These are phyloP conservation scores for Spialia ferax DNA, from an alignment of 2,888 invertebrate genomes.

Conservation along the genomic window DNA sequence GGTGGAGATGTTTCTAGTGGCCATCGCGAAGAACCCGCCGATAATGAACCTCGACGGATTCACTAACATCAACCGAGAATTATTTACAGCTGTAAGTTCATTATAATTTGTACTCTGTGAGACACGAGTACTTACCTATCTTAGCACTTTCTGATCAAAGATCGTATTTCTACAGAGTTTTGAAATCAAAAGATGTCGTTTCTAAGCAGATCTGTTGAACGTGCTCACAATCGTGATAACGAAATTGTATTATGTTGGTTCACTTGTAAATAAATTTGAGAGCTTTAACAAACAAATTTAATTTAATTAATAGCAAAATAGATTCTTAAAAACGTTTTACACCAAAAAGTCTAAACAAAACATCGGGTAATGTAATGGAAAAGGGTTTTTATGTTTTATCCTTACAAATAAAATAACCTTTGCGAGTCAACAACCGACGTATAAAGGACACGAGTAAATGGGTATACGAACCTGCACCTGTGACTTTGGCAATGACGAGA, in stretches of 20 bases:
- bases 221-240: constrained; percentile 8
- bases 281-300: not conserved
- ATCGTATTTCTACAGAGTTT: constrained; percentile 4
- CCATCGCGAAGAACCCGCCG: constrained; percentile 91
- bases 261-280: not conserved
- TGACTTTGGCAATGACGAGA: not conserved
- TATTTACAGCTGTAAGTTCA: constrained; percentile 88
- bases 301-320: not conserved
- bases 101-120: not conserved
- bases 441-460: not conserved
- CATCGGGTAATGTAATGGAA: not conserved
- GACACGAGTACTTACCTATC: not conserved
- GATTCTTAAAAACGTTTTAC: not conserved
- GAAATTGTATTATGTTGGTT: not conserved
- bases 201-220: not conserved
- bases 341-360: not conserved
- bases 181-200: not conserved
- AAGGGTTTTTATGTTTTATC: not conserved
- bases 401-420: not conserved
- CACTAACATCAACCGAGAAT: constrained; percentile 89
- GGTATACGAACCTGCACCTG: constrained; percentile 8
- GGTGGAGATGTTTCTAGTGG: constrained; percentile 91
- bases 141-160: constrained; percentile 5
- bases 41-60: constrained; percentile 92
- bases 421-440: not conserved